Evolutionary conservation across 2,113 vertebrate genomes (phyloP).

Genomic region (Nanger granti): DNA sequence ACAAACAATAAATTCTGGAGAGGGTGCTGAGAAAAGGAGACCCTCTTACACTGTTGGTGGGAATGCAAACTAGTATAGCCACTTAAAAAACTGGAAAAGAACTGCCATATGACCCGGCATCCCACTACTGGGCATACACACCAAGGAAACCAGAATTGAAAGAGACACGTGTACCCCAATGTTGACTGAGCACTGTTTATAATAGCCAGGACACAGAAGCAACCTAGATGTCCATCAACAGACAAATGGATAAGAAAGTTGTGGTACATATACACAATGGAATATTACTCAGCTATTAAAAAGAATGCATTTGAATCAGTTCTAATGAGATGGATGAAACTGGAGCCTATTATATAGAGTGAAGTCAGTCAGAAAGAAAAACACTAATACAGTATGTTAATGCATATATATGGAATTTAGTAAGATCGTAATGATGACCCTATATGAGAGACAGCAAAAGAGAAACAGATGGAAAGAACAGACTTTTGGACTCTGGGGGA

Average conservation of each 20-base stretch:
- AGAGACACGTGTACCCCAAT: neutral
- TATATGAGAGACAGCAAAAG: neutral
- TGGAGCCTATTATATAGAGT: neutral
- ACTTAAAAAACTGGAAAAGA: neutral
- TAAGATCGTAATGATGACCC: neutral
- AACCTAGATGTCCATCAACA: neutral
- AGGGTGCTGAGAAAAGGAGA: neutral
- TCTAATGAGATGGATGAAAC: neutral
- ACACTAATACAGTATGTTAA: neutral
- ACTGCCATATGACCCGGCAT: neutral
- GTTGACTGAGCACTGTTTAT: neutral
- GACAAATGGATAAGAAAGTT: neutral
- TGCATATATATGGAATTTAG: neutral
- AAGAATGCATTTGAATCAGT: neutral
- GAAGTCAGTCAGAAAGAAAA: neutral
- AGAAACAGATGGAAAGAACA: neutral
- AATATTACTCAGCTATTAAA: neutral
- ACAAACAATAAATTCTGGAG: neutral
- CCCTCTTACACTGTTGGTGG: neutral
- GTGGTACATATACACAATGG: neutral
- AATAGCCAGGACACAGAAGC: neutral
- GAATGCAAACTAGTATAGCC: neutral
- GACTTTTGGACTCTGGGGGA: neutral
- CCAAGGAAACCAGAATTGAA: neutral
- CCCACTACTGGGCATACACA: neutral